Evolutionary conservation across 2,888 invertebrate species (phyloP), one percentile per base, ranked within the genome.

Genomic region (Zaprionus obscuricornis): DNA sequence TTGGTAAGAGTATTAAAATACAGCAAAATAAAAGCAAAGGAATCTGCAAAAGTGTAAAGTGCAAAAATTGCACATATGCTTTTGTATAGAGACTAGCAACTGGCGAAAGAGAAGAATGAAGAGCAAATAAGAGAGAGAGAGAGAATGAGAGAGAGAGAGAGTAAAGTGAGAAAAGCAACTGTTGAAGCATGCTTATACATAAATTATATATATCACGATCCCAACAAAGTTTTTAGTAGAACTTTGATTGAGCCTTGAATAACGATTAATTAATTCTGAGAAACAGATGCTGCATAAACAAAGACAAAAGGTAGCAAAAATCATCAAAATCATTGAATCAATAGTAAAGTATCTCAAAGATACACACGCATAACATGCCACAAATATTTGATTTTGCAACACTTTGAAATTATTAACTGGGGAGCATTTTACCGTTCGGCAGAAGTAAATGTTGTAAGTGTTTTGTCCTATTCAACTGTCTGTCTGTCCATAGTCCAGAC

Each of bases 381-480:
- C 64, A 57, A 60, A 63, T 22, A 79, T 87, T 83, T 86, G 85
- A 88, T 85, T 86, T 85, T 82, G 78, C 82, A 83, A n/a, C 87
- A 74, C 77, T 78, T 76, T 58, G 70, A 75, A 77, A 88, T 86
- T 82, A 82, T 79, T 87, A 86, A 85, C 88, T 87, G 78, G 87
- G 88, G 87, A 88, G 86, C 81, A 87, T 87, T 87, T 88, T 86
- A 82, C 79, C 73, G 70, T 86, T 87, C 64, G 73, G 79, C 63
- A 75, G 64, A 59, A 59, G 64, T 57, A 16, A 14, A 22, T 46
- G 33, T 31, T 18, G 40, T 72, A 69, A 81, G 74, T 78, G 76
- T 54, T n/a, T n/a, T 68, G 77, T 73, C 63, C 65, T 58, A 56
- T 52, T 65, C 50, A 24, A 33, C 29, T 45, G 36, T 24, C 20